Base-by-base conservation (phyloP, 1,140 invertebrate species). In the Sminthurides bifidus region DNA sequence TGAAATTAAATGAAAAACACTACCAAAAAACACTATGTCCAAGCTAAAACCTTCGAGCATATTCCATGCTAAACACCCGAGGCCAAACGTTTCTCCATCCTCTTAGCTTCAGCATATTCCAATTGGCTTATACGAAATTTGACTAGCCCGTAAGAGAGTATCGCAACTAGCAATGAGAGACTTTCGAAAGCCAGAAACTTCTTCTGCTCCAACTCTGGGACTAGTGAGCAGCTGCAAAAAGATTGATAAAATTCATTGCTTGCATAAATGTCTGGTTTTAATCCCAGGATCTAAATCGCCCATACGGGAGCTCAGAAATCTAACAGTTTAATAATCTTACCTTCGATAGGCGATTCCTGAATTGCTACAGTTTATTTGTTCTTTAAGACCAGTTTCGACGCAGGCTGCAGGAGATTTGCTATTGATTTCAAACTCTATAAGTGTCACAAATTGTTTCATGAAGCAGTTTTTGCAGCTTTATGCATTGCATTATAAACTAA, bases 171-270 rank as follows among this genome's bases (percentile, higher is more conserved):
- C 64, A 87, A 81, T 70, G 83, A 81, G 57, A 81, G 78, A 14
- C 76, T 76, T 67, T 89, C 81, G 69, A 93, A 92, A 66, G 85
- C 81, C 79, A 87, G 87, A 71, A 87, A 93, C 40, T 81, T 77
- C 77, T 65, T 67, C 60, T 73, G 69, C 57, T 74, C 73, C 14
- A 69, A 29, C 57, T 66, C 64, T 1, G 61, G 54, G 8, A 70
- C 61, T 53, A 58, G 53, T 37, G 64, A 49, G 64, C 72, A 72
- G 54, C 70, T 71, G 62, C 54, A 77, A 72, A 10, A 31, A 60
- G 52, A 54, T 53, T 40, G 57, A 52, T 51, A 50, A 37, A 43
- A 19, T 40, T 27, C 5, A 40, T 23, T 14, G 14, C 2, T 33
- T 27, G 40, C n/a, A 50, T 59, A 54, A 48, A 35, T 41, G 24